Base-by-base conservation (phyloP, 2,888 invertebrate species). In the Lasioglossum leucozonium region DNA sequence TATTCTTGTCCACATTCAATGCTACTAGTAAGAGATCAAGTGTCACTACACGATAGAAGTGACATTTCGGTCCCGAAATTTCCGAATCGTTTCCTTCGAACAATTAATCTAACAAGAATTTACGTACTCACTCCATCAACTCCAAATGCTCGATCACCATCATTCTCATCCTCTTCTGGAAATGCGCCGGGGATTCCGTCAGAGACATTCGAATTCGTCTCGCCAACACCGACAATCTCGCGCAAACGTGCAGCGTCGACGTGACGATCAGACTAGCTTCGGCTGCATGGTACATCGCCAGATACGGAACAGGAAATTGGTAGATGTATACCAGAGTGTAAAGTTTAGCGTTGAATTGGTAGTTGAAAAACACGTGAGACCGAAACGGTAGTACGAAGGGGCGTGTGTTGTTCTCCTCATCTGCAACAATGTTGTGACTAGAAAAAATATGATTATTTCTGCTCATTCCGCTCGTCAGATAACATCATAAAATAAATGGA, bases 221-320 rank as follows among this genome's bases (percentile, higher is more conserved):
- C 1, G 90, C 79, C 5, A 91, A 74, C 72, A 91, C 75, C 16
- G 91, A 84, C 11, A 91, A 42, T 51, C 88, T 80, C 6, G 83
- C 90, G 51, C 88, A 85, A 34, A 91, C 78, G 44, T 90, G 87
- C 13, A 91, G 72, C 8, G 89, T 79, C n/a, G 91, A 40, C 5
- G 81, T 87, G 10, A 87, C 81, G 51, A 91, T 18, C 4, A 67
- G 47, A n/a, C 62, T 67, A 44, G n/a, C 65, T 26, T 65, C 47
- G 8, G 47, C 47, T 67, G 47, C 65, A 37, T 76, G 76, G 13
- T 47, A 76, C 22, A 67, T 16, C 10, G n/a, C 65, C n/a, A 47
- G 1, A 47, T 8, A 47, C 13, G 42, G 5, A 2, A 37, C 2
- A 37, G 47, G 47, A 26, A 67, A 18, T 62, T 76, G 65, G 11